Conservation (phyloP, 1,140 invertebrate genomes). For the Heliconius nattereri region DNA sequence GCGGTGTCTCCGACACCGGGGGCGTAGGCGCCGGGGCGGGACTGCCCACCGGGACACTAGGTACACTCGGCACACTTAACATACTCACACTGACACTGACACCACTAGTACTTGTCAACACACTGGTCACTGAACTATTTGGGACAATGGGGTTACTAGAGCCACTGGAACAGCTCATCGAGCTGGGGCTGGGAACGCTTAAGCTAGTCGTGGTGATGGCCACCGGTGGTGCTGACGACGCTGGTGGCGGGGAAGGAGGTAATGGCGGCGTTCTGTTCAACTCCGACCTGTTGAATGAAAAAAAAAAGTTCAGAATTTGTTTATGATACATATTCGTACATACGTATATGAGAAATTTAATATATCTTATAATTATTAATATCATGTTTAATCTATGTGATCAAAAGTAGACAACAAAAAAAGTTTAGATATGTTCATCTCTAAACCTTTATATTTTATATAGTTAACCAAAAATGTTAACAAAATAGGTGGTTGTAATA, state of each 20-base stretch:
- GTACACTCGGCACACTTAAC: conserved; percentile 22
- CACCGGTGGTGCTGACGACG: conserved; percentile 59
- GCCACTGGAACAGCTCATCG: conserved; percentile 16
- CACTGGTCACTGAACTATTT: conserved; percentile 26
- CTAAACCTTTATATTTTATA: too few relatives aligned
- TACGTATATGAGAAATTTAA: too few relatives aligned
- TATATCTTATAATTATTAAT: too few relatives aligned
- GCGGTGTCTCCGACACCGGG: conserved; percentile 26
- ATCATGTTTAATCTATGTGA: too few relatives aligned
- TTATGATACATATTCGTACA: too few relatives aligned
- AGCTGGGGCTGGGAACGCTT: conserved; percentile 10
- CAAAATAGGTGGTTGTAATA: too few relatives aligned
- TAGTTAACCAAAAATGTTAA: too few relatives aligned
- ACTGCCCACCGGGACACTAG: conserved; percentile 31
- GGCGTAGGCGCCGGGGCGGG: conserved; percentile 27
- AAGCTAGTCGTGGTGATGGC: conserved; percentile 25
- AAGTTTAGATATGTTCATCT: too few relatives aligned
- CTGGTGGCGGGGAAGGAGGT: conserved; percentile 64
- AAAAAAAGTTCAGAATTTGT: not conserved
- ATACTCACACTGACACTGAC: conserved; percentile 25
- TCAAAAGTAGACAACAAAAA: too few relatives aligned
- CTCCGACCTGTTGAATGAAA: conserved; percentile 53
- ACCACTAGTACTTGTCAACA: conserved; percentile 30
- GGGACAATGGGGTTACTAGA: conserved; percentile 10
- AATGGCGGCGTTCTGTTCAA: conserved; percentile 61